A percentile compares a stretch with the other conserved stretches of the same genome.
Evolutionary conservation across 2,888 invertebrate genomes (phyloP).

Genomic region (Chrysolina americana): DNA sequence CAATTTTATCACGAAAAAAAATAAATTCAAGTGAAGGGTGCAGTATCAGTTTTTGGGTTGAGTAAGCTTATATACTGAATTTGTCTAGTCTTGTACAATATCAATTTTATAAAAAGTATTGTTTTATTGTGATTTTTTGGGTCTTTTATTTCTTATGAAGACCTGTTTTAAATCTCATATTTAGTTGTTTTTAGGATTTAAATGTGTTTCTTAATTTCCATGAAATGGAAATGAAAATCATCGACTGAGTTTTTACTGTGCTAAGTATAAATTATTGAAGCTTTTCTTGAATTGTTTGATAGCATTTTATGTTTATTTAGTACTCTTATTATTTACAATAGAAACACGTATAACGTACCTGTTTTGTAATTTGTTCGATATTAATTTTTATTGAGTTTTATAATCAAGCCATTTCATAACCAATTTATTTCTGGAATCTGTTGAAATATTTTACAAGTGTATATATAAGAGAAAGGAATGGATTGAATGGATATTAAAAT

Average conservation of each 20-base stretch:
- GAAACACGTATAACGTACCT: not conserved
- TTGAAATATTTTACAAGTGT: conserved; percentile 17
- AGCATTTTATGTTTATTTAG: conserved; percentile 26
- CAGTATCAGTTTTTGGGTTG: no score
- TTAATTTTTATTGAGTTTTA: conserved; percentile 6
- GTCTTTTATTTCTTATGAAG: conserved; percentile 40
- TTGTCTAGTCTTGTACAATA: conserved; percentile 37
- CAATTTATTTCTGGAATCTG: not conserved
- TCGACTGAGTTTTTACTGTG: conserved; percentile 52
- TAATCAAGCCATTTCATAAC: not conserved
- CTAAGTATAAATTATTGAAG: conserved; percentile 33
- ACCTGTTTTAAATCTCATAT: conserved; percentile 48
- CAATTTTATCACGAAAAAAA: no score
- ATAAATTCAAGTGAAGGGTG: not conserved
- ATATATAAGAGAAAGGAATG: conserved; percentile 3
- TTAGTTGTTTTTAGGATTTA: conserved; percentile 37
- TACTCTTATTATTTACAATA: not conserved
- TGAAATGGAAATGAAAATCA: conserved; percentile 51
- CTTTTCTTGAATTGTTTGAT: conserved; percentile 23
- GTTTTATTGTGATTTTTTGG: conserved; percentile 44
- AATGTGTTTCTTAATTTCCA: conserved; percentile 43
- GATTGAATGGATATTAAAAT: conserved; percentile 13
- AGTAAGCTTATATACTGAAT: conserved; percentile 2
- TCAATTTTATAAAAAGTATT: conserved; percentile 40
- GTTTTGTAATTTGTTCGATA: not conserved